Conservation (phyloP, 2,113 vertebrate genomes). For the Mormyrus iriodes region DNA sequence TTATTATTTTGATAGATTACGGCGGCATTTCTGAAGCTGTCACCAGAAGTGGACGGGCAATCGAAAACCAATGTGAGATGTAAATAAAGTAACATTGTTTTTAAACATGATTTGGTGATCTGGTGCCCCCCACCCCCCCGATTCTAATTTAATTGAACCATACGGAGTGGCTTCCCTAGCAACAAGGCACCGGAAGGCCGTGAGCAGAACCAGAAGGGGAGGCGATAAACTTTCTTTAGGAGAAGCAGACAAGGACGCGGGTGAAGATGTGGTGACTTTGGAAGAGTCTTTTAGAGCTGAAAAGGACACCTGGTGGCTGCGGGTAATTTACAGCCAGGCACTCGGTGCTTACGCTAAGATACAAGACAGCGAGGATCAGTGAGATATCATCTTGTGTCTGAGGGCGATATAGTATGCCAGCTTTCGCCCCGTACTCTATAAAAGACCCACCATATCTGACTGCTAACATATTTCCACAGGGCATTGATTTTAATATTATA, state of each 20-base stretch:
- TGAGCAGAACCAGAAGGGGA: slow-evolving; percentile 15
- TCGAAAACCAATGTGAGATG: background rate
- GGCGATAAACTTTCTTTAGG: background rate
- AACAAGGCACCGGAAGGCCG: slow-evolving; percentile 22
- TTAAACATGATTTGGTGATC: background rate
- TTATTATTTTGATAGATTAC: background rate
- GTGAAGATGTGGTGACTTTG: background rate
- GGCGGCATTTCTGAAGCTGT: background rate
- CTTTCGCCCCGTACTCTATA: background rate
- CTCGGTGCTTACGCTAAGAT: background rate
- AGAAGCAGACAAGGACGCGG: background rate
- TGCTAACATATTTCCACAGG: background rate
- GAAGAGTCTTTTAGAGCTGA: background rate
- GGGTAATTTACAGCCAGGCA: background rate
- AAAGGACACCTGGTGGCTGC: background rate
- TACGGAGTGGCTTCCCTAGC: slow-evolving; percentile 24
- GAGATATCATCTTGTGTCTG: background rate
- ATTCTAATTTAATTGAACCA: slow-evolving; percentile 34
- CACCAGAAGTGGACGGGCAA: background rate
- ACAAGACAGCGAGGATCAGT: background rate
- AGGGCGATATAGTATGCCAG: background rate
- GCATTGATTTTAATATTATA: background rate
- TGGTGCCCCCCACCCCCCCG: background rate
- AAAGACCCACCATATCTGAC: background rate
- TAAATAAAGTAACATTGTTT: background rate